Conservation (phyloP, 2,797 vertebrate species). For the Coregonus suidteri region DNA sequence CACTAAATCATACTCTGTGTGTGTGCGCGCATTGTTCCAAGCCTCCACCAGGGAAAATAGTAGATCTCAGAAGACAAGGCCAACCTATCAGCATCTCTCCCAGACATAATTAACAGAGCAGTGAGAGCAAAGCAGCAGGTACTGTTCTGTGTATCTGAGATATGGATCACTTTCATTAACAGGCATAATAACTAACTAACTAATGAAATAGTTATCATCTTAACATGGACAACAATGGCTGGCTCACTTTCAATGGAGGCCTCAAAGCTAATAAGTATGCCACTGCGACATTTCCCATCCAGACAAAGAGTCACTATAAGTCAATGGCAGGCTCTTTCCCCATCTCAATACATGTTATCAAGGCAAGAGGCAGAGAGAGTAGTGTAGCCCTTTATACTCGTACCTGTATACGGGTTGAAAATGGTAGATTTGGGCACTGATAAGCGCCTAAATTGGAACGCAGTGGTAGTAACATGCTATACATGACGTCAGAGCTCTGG, state of each 20-base stretch:
- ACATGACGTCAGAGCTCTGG: no score
- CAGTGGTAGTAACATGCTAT: no score
- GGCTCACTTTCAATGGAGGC: constrained; percentile 14
- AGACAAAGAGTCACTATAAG: constrained; percentile 22
- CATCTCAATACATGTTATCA: constrained; percentile 1
- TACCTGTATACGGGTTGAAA: no score
- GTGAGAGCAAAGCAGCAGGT: not conserved
- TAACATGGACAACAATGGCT: constrained; percentile 2
- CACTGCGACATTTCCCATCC: constrained; percentile 11
- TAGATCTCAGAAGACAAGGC: not conserved
- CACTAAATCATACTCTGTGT: no score
- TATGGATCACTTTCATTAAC: no score
- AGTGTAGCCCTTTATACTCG: no score
- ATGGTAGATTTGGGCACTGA: no score
- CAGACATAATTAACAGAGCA: not conserved
- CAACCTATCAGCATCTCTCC: not conserved
- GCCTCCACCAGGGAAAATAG: not conserved
- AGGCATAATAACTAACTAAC: not conserved
- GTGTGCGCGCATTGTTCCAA: not conserved
- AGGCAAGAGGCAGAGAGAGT: not conserved
- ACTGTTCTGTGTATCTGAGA: not conserved
- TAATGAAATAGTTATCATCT: not conserved
- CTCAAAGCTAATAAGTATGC: constrained; percentile 17
- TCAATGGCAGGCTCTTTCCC: constrained; percentile 39
- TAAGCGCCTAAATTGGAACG: no score